These are phyloP conservation scores for Sphaerophoria rueppellii DNA, from an alignment of 2,888 invertebrate genomes.

Conservation along the genomic window DNA sequence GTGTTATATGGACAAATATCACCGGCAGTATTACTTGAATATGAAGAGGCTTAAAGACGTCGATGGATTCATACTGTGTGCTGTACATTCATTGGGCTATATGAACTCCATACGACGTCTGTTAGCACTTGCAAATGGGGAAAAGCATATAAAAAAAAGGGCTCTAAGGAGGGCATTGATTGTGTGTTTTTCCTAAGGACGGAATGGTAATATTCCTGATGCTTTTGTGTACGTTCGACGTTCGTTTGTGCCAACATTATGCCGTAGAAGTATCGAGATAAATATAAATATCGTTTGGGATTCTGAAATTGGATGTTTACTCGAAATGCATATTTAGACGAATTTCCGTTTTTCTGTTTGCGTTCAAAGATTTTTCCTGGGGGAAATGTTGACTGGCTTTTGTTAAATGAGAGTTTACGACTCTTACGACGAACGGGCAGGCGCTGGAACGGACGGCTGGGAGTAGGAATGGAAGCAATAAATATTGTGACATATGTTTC, in stretches of 20 bases:
- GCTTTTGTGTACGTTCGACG: not conserved
- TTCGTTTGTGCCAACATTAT: not conserved
- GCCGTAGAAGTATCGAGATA: not conserved
- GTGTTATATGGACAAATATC: not conserved
- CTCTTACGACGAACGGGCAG: not conserved
- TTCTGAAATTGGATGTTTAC: conserved; percentile 12
- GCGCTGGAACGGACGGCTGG: too few species aligned
- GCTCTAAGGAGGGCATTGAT: conserved; percentile 8
- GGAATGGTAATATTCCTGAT: not conserved
- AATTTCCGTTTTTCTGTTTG: conserved; percentile 1
- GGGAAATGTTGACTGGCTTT: not conserved
- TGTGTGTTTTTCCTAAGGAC: conserved; percentile 29
- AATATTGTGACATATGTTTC: too few species aligned
- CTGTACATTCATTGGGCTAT: not conserved
- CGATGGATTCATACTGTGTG: conserved; percentile 1
- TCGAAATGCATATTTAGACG: not conserved
- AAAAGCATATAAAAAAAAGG: not conserved
- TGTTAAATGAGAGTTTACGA: conserved; percentile 3
- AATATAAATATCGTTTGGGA: not conserved
- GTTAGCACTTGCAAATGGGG: not conserved
- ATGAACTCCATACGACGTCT: not conserved
- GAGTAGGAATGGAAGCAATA: too few species aligned
- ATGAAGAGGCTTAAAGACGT: conserved; percentile 28
- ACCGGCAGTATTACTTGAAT: conserved; percentile 37
- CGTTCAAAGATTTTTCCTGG: not conserved